Evolutionary conservation across 1,140 invertebrate genomes (phyloP).

Genomic region (Lepidostoma basale): DNA sequence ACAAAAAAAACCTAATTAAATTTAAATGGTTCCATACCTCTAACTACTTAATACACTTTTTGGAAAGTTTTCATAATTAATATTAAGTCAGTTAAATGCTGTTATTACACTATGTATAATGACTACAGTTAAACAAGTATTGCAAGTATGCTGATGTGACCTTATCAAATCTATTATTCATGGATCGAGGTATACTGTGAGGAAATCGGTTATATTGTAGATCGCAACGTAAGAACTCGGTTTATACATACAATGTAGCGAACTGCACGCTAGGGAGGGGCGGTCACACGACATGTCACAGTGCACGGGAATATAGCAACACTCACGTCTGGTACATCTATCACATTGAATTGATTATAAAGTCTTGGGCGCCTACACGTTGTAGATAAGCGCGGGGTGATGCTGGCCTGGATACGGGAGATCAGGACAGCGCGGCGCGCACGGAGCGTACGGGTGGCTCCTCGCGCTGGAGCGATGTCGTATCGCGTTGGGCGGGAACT

Average conservation of each 20-base stretch:
- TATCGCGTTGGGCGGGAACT: not conserved
- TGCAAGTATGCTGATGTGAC: not conserved
- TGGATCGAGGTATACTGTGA: not conserved
- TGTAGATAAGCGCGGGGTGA: constrained; percentile 30
- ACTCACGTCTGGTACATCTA: constrained; percentile 19
- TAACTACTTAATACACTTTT: constrained; percentile 17
- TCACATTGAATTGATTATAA: constrained; percentile 28
- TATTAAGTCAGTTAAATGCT: constrained; percentile 7
- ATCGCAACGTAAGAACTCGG: not conserved
- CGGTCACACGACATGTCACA: too few relatives aligned
- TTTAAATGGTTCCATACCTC: not conserved
- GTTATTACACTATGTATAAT: constrained; percentile 9
- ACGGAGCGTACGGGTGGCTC: constrained; percentile 26
- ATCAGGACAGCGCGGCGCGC: constrained; percentile 20
- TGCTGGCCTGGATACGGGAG: constrained; percentile 13
- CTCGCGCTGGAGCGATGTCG: constrained; percentile 1
- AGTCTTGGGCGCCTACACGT: constrained; percentile 20
- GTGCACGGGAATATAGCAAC: not conserved
- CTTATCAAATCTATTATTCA: not conserved
- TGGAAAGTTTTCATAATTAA: constrained; percentile 5
- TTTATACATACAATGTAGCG: not conserved
- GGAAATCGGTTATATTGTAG: not conserved
- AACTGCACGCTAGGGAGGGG: too few relatives aligned
- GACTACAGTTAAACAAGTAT: not conserved
- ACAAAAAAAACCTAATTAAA: constrained; percentile 15